Conservation (phyloP, 2,888 invertebrate genomes). For the Blera fallax region DNA sequence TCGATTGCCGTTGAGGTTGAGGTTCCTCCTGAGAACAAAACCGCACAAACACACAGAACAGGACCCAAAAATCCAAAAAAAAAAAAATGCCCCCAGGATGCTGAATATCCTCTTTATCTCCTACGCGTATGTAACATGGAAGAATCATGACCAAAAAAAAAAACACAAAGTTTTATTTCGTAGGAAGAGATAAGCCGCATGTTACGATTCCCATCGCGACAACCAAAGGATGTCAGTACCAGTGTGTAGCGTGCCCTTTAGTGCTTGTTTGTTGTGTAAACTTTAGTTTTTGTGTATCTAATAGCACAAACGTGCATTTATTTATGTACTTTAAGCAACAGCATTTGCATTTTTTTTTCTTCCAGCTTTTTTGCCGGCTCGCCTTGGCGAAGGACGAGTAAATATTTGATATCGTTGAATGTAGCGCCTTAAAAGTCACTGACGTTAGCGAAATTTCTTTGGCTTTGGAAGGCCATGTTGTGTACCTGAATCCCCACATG, state of each 20-base stretch:
- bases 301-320: slow-evolving; percentile 34
- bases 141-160: slow-evolving; percentile 12
- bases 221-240: neutral
- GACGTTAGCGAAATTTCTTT: slow-evolving; percentile 29
- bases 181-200: slow-evolving; percentile 28
- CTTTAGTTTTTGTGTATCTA: slow-evolving; percentile 31
- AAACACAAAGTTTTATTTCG: slow-evolving; percentile 9
- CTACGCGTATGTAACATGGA: slow-evolving; percentile 5
- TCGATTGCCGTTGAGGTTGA: slow-evolving; percentile 32
- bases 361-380: neutral
- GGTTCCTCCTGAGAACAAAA: slow-evolving; percentile 1
- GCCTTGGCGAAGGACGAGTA: slow-evolving; percentile 8
- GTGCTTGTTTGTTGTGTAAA: slow-evolving; percentile 33
- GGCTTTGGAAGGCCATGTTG: slow-evolving; percentile 5
- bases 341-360: slow-evolving; percentile 32
- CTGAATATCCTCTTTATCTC: slow-evolving; percentile 38
- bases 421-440: slow-evolving; percentile 42
- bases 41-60: neutral
- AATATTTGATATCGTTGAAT: slow-evolving; percentile 64
- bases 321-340: slow-evolving; percentile 34
- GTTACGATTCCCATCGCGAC: slow-evolving; percentile 33
- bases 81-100: slow-evolving; percentile 11
- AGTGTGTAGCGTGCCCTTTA: slow-evolving; percentile 6
- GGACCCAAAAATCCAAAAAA: neutral
- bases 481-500: slow-evolving; percentile 13